These are phyloP conservation scores for Sinhomidia bicolor DNA, from an alignment of 2,888 invertebrate genomes.

Conservation along the genomic window DNA sequence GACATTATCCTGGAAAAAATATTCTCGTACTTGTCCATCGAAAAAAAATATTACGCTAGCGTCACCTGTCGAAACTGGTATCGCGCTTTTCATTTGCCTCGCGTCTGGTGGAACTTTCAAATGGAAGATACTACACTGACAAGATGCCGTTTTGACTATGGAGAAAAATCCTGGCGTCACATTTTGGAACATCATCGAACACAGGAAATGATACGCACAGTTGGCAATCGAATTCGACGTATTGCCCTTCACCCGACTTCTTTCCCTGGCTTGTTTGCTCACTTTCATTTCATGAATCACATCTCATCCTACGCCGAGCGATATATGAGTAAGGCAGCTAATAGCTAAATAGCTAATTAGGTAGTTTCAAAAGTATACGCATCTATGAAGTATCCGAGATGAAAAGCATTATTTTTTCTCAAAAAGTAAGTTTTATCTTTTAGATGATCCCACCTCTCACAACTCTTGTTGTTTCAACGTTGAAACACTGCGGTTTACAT, in stretches of 20 bases:
- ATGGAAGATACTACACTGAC: slow-evolving; percentile 89
- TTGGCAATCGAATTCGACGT: slow-evolving; percentile 86
- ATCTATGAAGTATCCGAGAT: no score
- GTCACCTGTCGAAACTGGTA: slow-evolving; percentile 87
- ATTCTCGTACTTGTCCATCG: slow-evolving; percentile 86
- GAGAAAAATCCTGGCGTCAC: slow-evolving; percentile 90
- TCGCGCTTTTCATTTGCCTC: slow-evolving; percentile 87
- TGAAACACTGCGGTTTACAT: slow-evolving; percentile 86
- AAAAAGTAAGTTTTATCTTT: no score
- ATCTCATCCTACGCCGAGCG: slow-evolving; percentile 88
- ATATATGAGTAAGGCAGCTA: slow-evolving; percentile 79
- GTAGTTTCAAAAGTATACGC: no score
- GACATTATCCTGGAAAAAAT: slow-evolving; percentile 89
- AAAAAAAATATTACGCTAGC: slow-evolving; percentile 89
- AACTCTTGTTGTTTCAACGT: slow-evolving; percentile 82
- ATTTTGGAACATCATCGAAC: slow-evolving; percentile 89
- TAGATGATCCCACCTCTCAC: slow-evolving; percentile 42
- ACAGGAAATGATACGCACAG: slow-evolving; percentile 87
- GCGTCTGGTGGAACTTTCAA: slow-evolving; percentile 89
- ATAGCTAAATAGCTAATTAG: not conserved
- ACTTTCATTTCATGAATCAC: slow-evolving; percentile 92
- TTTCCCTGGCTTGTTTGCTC: slow-evolving; percentile 87
- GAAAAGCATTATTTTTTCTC: not conserved
- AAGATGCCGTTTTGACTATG: slow-evolving; percentile 88
- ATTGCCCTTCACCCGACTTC: slow-evolving; percentile 88